Evolutionary conservation across 2,113 vertebrate species (phyloP), one percentile per base, ranked within the genome.

Genomic region (Globicephala melas): DNA sequence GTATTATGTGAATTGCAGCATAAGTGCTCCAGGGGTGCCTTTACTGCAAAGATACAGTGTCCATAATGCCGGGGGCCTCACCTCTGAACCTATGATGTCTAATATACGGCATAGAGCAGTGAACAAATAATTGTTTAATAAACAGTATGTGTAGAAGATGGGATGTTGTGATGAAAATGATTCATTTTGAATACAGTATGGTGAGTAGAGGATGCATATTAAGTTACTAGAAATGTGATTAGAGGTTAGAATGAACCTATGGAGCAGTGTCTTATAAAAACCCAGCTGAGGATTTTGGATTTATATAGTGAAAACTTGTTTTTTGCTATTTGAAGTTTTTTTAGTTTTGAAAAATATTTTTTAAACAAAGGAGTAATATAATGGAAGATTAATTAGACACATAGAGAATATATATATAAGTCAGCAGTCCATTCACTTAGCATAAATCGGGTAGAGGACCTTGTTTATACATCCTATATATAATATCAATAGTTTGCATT

Each of bases 21-120:
- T 6, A 33, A 2, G 6, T 9, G 1, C 9, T 84, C 15, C 26
- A 0, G 2, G 0, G 13, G 65, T 28, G 9, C 50, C 31, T 65
- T 11, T 58, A 17, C 36, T 20, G 3, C 23, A 36, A 3, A 17
- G 7, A 36, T 11, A 26, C 13, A 55, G 68, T 17, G 5, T 38
- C 53, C 14, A 3, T 23, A 26, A 21, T 5, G 1, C 44, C 28
- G 21, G 33, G 62, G 67, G 11, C 33, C 31, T 17, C 21, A 15
- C 18, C 47, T 74, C n/a, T 31, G 33, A 89, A 81, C 50, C 47
- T 80, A 2, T 53, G 76, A 58, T 55, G 87, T 70, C 70, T 53
- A 53, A 21, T 8, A 28, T 33, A 20, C 3, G 8, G 20, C 26
- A 17, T 31, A 13, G 7, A 28, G 28, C 31, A 67, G 20, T 62